Evolutionary conservation across 2,888 invertebrate genomes (phyloP).

Genomic region (Luperina nickerlii): DNA sequence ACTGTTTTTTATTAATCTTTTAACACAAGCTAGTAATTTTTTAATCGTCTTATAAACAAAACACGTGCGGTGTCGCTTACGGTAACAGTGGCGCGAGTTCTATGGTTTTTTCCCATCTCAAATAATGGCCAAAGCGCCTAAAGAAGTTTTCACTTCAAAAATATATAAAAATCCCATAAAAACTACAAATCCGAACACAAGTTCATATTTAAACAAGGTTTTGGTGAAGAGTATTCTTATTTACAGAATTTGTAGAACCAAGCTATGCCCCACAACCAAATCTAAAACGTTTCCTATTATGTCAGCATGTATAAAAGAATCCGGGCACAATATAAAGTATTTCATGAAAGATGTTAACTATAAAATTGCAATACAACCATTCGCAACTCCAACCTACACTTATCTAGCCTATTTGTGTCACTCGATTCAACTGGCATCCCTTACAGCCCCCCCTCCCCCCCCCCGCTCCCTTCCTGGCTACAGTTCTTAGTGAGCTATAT

Average conservation of each 20-base stretch:
- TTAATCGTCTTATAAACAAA: too few species aligned
- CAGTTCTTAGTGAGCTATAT: constrained; percentile 20
- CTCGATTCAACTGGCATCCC: constrained; percentile 20
- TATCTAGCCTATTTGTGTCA: constrained; percentile 50
- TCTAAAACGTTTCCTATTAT: too few species aligned
- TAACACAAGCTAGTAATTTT: too few species aligned
- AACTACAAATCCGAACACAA: neutral
- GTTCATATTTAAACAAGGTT: neutral
- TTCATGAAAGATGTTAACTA: constrained; percentile 16
- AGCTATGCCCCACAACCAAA: neutral
- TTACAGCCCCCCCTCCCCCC: neutral
- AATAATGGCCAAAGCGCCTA: too few species aligned
- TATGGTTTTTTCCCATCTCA: too few species aligned
- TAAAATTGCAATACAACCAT: constrained; percentile 19
- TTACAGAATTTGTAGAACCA: neutral
- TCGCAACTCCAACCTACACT: constrained; percentile 19
- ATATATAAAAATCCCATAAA: neutral
- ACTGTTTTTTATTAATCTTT: neutral
- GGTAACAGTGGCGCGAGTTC: too few species aligned
- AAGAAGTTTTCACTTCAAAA: too few species aligned
- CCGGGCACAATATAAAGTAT: neutral
- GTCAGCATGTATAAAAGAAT: constrained; percentile 7
- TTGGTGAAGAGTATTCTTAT: neutral
- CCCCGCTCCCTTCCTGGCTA: neutral
- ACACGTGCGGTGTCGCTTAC: too few species aligned